These are phyloP conservation scores for Lophius piscatorius DNA, from an alignment of 2,113 vertebrate genomes.

Conservation along the genomic window DNA sequence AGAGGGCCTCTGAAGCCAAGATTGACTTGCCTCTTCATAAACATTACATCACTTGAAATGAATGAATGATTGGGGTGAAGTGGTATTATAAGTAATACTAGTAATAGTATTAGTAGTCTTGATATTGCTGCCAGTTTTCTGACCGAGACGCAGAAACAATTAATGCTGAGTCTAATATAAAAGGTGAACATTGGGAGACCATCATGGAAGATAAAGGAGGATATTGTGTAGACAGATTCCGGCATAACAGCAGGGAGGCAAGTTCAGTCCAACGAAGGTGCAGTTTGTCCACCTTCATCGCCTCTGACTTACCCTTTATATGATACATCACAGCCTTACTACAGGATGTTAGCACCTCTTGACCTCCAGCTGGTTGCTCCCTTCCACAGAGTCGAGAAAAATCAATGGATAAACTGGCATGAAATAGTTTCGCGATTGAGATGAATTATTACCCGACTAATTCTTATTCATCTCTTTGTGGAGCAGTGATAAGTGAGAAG, in stretches of 20 bases:
- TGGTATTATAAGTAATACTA: too few relatives aligned
- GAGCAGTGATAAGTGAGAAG: slow-evolving; percentile 58
- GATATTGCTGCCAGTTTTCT: too few relatives aligned
- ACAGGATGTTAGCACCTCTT: slow-evolving; percentile 65
- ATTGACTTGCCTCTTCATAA: too few relatives aligned
- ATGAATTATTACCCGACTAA: slow-evolving; percentile 68
- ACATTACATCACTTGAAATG: too few relatives aligned
- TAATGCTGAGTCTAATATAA: too few relatives aligned
- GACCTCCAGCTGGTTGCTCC: slow-evolving; percentile 63
- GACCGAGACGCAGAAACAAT: too few relatives aligned
- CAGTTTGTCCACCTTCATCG: slow-evolving; percentile 54
- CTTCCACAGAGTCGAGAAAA: slow-evolving; percentile 49
- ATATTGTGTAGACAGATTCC: too few relatives aligned
- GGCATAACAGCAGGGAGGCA: slow-evolving; percentile 59
- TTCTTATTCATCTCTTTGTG: slow-evolving; percentile 70
- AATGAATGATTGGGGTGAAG: too few relatives aligned
- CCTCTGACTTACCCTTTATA: slow-evolving; percentile 9
- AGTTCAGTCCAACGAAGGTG: slow-evolving; percentile 50
- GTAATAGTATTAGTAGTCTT: too few relatives aligned
- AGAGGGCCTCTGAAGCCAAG: too few relatives aligned
- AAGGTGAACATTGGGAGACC: too few relatives aligned
- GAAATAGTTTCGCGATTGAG: slow-evolving; percentile 62
- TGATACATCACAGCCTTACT: slow-evolving; percentile 44
- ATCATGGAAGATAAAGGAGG: too few relatives aligned
- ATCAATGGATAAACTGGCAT: slow-evolving; percentile 71